Conservation (phyloP, 2,797 vertebrate species). For the Lerista edwardsae region DNA sequence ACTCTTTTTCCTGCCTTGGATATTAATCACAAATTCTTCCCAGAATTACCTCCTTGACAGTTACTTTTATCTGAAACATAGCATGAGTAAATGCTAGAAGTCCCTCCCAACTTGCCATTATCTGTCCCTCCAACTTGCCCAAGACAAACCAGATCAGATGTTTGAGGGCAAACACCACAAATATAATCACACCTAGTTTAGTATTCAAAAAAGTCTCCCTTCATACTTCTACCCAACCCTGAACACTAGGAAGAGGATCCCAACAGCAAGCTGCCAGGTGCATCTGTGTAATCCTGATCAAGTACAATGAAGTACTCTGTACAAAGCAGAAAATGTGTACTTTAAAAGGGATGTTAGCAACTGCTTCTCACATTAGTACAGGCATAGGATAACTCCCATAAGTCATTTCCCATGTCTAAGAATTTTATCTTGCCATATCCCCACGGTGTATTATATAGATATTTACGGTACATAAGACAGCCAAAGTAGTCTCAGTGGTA, state of each 20-base stretch:
- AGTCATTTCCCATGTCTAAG: background rate
- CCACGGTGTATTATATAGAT: background rate
- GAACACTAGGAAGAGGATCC: background rate
- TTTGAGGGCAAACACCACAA: too few relatives aligned
- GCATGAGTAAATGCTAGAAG: too few relatives aligned
- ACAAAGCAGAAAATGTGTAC: background rate
- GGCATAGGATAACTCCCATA: background rate
- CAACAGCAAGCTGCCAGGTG: background rate
- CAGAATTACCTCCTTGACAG: too few relatives aligned
- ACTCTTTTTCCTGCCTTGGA: too few relatives aligned
- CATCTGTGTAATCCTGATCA: background rate
- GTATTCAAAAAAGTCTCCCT: background rate
- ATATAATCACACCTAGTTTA: too few relatives aligned
- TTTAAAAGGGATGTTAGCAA: background rate
- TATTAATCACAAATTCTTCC: too few relatives aligned
- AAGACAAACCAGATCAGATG: too few relatives aligned
- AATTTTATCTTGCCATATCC: background rate
- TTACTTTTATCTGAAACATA: too few relatives aligned
- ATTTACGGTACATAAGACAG: background rate
- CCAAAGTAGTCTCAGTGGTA: background rate
- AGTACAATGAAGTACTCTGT: background rate
- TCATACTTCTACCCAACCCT: background rate
- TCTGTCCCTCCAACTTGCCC: too few relatives aligned
- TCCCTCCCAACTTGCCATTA: too few relatives aligned
- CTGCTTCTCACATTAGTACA: background rate